Percentiles rank a stretch among this genome's conserved stretches.
Conservation (phyloP, 2,113 vertebrate species). For the Chitala chitala region DNA sequence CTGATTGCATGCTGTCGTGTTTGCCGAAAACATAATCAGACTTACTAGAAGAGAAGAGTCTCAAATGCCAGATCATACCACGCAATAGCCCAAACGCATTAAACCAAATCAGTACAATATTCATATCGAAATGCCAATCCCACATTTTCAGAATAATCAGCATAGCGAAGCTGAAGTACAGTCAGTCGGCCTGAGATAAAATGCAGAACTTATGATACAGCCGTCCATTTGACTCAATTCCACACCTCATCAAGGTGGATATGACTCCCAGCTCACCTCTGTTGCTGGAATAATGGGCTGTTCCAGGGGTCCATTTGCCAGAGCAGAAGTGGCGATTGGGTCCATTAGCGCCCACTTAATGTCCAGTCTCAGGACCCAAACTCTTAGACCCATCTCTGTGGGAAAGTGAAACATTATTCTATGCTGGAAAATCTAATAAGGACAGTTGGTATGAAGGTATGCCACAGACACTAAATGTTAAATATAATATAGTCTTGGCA, state of each 20-base stretch:
- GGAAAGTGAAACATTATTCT: not conserved
- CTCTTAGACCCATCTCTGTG: constrained; percentile 40
- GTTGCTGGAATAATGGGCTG: constrained; percentile 57
- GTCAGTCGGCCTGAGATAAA: constrained; percentile 15
- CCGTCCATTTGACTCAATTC: constrained; percentile 22
- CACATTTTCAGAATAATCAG: not conserved
- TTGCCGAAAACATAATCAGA: not conserved
- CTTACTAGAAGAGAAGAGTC: not conserved
- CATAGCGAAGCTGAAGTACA: constrained; percentile 17
- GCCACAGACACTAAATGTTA: not conserved
- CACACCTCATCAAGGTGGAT: constrained; percentile 28
- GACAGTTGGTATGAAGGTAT: not conserved
- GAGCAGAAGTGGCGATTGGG: constrained; percentile 57
- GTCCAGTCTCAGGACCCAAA: constrained; percentile 55
- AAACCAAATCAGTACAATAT: not conserved
- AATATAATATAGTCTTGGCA: no score
- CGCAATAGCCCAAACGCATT: not conserved
- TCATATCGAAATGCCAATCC: not conserved
- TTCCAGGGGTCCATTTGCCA: constrained; percentile 47
- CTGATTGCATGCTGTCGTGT: not conserved
- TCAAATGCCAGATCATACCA: not conserved
- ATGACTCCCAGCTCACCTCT: constrained; percentile 40
- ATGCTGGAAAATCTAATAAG: not conserved
- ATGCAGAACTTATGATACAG: constrained; percentile 33
- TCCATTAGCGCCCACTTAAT: constrained; percentile 62